Evolutionary conservation across 2,113 vertebrate genomes (phyloP).

Genomic region (Morone chrysops): DNA sequence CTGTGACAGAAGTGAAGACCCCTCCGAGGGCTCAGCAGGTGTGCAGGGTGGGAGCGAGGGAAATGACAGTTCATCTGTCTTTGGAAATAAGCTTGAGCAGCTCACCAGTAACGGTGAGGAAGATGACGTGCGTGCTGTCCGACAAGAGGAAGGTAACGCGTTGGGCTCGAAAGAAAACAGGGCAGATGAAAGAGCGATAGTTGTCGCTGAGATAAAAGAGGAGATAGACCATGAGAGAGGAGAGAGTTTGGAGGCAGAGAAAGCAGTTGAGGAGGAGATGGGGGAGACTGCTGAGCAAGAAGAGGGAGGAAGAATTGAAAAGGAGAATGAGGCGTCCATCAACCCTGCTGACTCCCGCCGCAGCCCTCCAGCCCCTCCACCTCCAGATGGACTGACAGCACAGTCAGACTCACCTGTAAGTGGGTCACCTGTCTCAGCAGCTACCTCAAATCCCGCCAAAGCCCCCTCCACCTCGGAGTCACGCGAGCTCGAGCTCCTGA

Average conservation of each 20-base stretch:
- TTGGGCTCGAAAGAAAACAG: conserved; percentile 30
- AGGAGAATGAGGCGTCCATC: conserved; percentile 30
- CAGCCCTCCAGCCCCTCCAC: conserved; percentile 36
- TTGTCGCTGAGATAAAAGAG: conserved; percentile 25
- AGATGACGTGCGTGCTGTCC: conserved; percentile 31
- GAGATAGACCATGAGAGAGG: conserved; percentile 21
- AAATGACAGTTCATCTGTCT: conserved; percentile 45
- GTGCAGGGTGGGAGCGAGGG: conserved; percentile 20
- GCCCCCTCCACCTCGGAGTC: conserved; percentile 59
- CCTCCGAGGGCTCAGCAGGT: conserved; percentile 16
- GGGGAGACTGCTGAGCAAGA: conserved; percentile 41
- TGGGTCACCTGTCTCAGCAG: conserved; percentile 57
- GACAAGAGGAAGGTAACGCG: conserved; percentile 11
- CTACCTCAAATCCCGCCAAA: conserved; percentile 82
- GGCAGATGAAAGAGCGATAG: conserved; percentile 35
- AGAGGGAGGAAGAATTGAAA: conserved; percentile 31
- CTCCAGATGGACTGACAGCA: conserved; percentile 41
- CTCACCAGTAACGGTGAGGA: conserved; percentile 11
- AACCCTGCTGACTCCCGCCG: conserved; percentile 28
- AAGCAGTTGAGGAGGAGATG: conserved; percentile 27
- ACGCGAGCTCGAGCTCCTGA: conserved; percentile 52
- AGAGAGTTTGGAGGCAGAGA: conserved; percentile 29
- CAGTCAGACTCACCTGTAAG: conserved; percentile 44
- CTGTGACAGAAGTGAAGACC: conserved; percentile 43
- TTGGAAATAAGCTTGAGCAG: conserved; percentile 38